A percentile compares a stretch with the other conserved stretches of the same genome.
Conservation (phyloP, 35 echinoderm and acorn worm genomes). For the Diadema setosum region DNA sequence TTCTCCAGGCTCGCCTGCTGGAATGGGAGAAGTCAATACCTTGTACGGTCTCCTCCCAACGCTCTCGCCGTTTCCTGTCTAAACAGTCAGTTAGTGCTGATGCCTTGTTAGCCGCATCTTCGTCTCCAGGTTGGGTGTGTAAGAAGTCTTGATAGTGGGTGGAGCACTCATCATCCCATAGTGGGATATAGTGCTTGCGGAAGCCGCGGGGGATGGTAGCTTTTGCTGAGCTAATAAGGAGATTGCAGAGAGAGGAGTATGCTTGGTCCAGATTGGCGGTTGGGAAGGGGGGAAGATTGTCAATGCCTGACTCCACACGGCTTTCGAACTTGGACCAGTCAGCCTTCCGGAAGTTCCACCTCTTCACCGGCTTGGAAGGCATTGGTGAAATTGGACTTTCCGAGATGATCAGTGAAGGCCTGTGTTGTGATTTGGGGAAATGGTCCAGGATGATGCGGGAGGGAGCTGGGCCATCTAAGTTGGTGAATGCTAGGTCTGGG, state of each 20-base stretch:
- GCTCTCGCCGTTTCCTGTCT: background rate
- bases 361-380: background rate
- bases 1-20: background rate
- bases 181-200: background rate
- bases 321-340: background rate
- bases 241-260: background rate
- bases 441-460: background rate
- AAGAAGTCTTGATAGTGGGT: background rate
- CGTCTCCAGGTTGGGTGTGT: background rate
- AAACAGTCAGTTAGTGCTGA: background rate
- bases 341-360: constrained; percentile 14
- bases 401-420: background rate
- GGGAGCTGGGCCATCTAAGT: background rate
- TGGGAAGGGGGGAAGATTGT: background rate
- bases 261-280: background rate
- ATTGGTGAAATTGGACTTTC: background rate
- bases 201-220: background rate
- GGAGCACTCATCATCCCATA: constrained; percentile 13
- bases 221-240: background rate
- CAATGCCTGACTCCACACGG: background rate
- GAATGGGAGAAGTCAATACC: constrained; percentile 15
- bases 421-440: constrained; percentile 8
- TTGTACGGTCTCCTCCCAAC: constrained; percentile 1
- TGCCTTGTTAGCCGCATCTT: background rate
- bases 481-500: constrained; percentile 9